Evolutionary conservation across 2,888 invertebrate genomes (phyloP).

Genomic region (Stratiomys singularior): DNA sequence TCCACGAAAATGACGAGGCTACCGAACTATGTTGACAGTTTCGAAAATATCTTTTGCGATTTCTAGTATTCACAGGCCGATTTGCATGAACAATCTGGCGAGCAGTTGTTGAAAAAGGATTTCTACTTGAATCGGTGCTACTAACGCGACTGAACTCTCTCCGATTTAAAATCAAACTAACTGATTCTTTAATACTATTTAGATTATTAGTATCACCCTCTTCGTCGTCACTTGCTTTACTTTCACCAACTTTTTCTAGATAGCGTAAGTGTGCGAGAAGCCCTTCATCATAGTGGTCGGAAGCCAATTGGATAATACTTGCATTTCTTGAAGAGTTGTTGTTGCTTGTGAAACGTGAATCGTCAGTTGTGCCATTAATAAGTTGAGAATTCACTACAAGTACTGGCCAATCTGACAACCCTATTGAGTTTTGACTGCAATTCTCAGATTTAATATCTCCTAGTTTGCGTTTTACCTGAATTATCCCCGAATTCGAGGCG

Average conservation of each 20-base stretch:
- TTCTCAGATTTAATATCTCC: constrained; percentile 17
- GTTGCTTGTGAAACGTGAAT: constrained; percentile 30
- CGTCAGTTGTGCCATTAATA: neutral
- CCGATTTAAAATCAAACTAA: constrained; percentile 5
- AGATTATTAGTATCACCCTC: neutral
- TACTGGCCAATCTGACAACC: neutral
- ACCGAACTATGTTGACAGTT: neutral
- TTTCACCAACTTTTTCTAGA: constrained; percentile 61
- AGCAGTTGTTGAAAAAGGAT: constrained; percentile 20
- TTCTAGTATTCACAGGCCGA: constrained; percentile 46
- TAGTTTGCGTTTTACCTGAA: constrained; percentile 28
- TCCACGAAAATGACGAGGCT: neutral
- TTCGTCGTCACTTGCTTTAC: constrained; percentile 54
- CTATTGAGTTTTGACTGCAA: neutral
- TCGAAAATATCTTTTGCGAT: neutral
- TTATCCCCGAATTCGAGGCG: neutral
- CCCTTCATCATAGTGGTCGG: constrained; percentile 62
- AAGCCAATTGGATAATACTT: constrained; percentile 59
- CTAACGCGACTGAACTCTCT: neutral
- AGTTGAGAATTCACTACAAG: neutral
- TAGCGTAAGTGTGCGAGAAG: constrained; percentile 62
- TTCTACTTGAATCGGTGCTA: constrained; percentile 2
- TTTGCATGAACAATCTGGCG: constrained; percentile 40
- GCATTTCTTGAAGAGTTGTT: constrained; percentile 48
- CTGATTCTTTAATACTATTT: neutral